Percentiles rank a stretch among this genome's conserved stretches.
These are phyloP conservation scores for Ametastegia equiseti DNA, from an alignment of 2,888 invertebrate genomes.

Conservation along the genomic window DNA sequence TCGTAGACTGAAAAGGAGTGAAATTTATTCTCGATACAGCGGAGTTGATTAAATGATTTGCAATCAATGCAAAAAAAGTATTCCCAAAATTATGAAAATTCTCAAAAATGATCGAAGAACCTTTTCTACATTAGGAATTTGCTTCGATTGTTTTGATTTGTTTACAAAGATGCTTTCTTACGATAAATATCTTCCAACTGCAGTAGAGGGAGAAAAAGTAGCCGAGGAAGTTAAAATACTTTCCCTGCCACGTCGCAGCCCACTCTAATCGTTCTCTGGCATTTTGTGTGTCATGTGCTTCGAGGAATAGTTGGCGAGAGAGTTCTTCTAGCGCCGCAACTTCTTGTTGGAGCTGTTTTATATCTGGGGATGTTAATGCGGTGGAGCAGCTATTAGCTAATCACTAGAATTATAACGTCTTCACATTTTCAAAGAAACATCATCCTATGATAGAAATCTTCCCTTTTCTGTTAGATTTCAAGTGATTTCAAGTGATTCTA, in stretches of 20 bases:
- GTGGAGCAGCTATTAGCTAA: not conserved
- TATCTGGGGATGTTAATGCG: slow-evolving; percentile 78
- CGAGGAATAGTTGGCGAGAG: slow-evolving; percentile 96
- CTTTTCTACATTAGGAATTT: not conserved
- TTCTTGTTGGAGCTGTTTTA: slow-evolving; percentile 89
- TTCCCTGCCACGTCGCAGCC: slow-evolving; percentile 97
- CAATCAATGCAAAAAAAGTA: too few species aligned
- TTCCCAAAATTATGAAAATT: too few species aligned
- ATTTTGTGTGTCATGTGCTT: slow-evolving; percentile 94
- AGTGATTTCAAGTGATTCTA: slow-evolving; percentile 28
- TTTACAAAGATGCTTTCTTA: too few species aligned
- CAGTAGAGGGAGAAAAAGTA: slow-evolving; percentile 99
- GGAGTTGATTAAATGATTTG: not conserved
- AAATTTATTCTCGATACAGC: not conserved
- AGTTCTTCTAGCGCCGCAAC: slow-evolving; percentile 94
- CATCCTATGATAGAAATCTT: too few species aligned
- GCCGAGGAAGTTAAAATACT: slow-evolving; percentile 98
- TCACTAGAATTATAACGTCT: not conserved
- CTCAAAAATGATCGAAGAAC: too few species aligned
- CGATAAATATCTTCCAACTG: slow-evolving; percentile 99
- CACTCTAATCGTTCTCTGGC: slow-evolving; percentile 95
- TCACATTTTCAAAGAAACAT: not conserved
- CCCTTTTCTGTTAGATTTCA: not conserved
- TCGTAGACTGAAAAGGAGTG: slow-evolving; percentile 87
- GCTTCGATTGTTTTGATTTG: too few species aligned